A percentile compares a stretch with the other conserved stretches of the same genome.
Evolutionary conservation across 2,113 vertebrate genomes (phyloP).

Genomic region (Forbesichthys agassizii): DNA sequence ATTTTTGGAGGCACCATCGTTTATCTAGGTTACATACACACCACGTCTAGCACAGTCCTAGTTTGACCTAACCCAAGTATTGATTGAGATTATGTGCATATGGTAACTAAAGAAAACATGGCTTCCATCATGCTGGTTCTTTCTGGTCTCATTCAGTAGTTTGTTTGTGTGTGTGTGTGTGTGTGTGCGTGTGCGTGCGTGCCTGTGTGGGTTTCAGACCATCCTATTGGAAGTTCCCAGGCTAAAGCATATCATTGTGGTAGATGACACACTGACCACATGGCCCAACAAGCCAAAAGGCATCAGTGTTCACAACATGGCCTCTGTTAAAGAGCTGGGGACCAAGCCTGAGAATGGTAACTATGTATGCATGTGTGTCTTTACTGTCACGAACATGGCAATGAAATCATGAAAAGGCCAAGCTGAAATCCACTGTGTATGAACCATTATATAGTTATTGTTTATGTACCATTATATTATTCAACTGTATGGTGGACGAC

Average conservation of each 20-base stretch:
- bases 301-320: constrained; percentile 88
- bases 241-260: constrained; percentile 86
- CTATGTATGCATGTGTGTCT: constrained; percentile 17
- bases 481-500: no score
- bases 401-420: no score
- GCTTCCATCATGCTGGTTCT: constrained; percentile 10
- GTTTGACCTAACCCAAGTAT: constrained; percentile 10
- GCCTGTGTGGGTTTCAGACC: constrained; percentile 66
- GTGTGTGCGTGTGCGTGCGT: background rate
- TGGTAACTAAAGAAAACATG: constrained; percentile 3
- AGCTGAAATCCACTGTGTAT: no score
- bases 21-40: constrained; percentile 30
- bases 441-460: no score
- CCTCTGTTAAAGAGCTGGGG: constrained; percentile 85
- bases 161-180: background rate
- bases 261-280: constrained; percentile 79
- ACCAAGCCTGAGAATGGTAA: constrained; percentile 77
- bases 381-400: background rate
- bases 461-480: no score
- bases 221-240: constrained; percentile 85
- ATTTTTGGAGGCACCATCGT: constrained; percentile 5
- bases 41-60: constrained; percentile 3
- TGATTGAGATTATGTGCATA: constrained; percentile 7
- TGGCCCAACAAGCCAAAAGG: constrained; percentile 83
- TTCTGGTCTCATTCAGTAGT: no score